A percentile compares a stretch with the other conserved stretches of the same genome.
phyloP scores from a whole-genome alignment of 1,140 invertebrate genomes.

The Artemia franciscana region DNA sequence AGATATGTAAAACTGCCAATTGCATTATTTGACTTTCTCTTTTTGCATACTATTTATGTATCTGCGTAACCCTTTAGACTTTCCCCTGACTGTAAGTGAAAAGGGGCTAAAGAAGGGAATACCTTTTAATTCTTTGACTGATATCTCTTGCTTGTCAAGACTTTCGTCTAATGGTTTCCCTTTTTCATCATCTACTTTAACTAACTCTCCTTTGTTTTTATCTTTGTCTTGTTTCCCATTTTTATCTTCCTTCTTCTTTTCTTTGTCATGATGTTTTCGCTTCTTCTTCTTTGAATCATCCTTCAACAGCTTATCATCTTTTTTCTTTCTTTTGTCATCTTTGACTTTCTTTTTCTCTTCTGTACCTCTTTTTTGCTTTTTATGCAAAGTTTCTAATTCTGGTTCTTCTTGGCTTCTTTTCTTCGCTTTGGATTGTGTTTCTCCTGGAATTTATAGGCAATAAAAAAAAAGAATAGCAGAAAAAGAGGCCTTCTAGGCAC shows the following conservation, averaged over 20 bases:
- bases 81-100: no score
- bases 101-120: no score
- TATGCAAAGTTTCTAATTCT: background rate
- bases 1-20: no score
- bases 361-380: background rate
- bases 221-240: background rate
- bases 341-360: background rate
- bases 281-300: background rate
- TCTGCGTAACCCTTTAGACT: no score
- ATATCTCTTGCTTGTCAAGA: no score
- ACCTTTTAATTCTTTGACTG: no score
- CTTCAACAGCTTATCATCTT: background rate
- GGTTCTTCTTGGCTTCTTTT: background rate
- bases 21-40: no score
- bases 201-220: background rate
- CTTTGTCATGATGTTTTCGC: background rate
- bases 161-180: no score
- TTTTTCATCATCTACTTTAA: background rate
- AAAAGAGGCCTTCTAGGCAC: no score
- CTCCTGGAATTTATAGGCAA: background rate
- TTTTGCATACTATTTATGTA: no score
- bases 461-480: background rate
- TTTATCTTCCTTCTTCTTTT: background rate
- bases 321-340: background rate
- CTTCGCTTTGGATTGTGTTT: background rate